Base-by-base conservation (phyloP, 2,888 invertebrate genomes). In the Monopis laevigella region DNA sequence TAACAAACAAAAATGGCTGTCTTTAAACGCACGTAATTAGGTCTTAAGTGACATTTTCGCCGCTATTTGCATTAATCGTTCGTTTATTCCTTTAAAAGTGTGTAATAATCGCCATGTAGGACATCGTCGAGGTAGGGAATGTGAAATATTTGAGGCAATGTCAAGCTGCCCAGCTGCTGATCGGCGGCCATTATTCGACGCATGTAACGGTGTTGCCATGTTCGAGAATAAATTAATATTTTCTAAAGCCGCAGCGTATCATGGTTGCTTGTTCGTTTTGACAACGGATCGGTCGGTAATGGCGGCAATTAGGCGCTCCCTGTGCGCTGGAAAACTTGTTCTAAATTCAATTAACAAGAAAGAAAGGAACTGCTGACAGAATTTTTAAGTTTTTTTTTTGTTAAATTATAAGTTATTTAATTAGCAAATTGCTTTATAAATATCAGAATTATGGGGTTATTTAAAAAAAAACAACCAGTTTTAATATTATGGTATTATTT, bases 131-230 rank as follows among this genome's bases (percentile, higher is more conserved):
- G 8, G 16, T 17, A 17, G 34, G 43, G 32, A 41, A 49, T 45
- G 44, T 43, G 34, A 45, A 51, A 44, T 47, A 48, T 51, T 50
- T 46, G 36, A 42, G 45, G 47, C 47, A 48, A 48, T 43, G 44
- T 48, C 40, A 41, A 36, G 39, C 30, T 10, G 21, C 24, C 26
- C 50, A 51, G 50, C 51, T 52, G 51, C 44, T 26, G 36, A 3
- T 7, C 28, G 14, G 40, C 43, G 45, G 43, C 45, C 46, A 49
- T 51, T 51, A 51, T 45, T 44, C 41, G 39, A 48, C 24, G 43
- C 40, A 17, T 16, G 18, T 46, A 53, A 54, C 52, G 50, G 54
- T 54, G 54, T 53, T 54, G 52, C 53, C 53, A 50, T 47, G 42
- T 46, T 44, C 35, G 38, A 45, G 46, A 47, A 50, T 51, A 49